Evolutionary conservation across 2,113 vertebrate species (phyloP).

Genomic region (Butastur rufipennis): DNA sequence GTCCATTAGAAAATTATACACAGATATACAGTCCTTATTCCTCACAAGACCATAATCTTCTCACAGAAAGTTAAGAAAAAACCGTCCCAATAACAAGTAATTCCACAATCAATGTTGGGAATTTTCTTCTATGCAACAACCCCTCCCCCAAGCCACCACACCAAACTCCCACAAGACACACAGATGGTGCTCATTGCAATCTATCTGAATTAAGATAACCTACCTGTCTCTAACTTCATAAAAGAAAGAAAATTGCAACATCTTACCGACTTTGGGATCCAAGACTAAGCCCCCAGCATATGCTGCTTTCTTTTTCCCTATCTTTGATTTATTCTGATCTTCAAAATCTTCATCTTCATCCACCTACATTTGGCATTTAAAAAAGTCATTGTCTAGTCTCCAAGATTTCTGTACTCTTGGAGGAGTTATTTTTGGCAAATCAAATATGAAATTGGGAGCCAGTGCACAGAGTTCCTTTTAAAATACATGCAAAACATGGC

Average conservation of each 20-base stretch:
- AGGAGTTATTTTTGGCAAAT: slow-evolving; percentile 38
- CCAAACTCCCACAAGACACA: not conserved
- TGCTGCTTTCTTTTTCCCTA: slow-evolving; percentile 90
- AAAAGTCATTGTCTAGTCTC: slow-evolving; percentile 45
- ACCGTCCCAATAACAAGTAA: not conserved
- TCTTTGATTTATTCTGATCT: slow-evolving; percentile 81
- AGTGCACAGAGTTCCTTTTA: not conserved
- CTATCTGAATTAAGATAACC: not conserved
- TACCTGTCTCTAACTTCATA: not conserved
- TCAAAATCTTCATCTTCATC: slow-evolving; percentile 87
- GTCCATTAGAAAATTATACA: slow-evolving; percentile 42
- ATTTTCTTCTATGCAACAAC: not conserved
- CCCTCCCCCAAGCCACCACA: not conserved
- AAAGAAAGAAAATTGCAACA: not conserved
- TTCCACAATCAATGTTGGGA: not conserved
- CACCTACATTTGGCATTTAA: slow-evolving; percentile 68
- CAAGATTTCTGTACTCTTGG: not conserved
- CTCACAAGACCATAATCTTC: not conserved
- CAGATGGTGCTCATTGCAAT: not conserved
- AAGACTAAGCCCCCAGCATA: slow-evolving; percentile 96
- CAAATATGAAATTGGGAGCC: not conserved
- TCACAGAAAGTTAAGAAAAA: not conserved
- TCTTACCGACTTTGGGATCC: slow-evolving; percentile 98
- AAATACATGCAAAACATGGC: not conserved
- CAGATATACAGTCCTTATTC: not conserved